Base-by-base conservation (phyloP, 2,797 vertebrate genomes). In the Coregonus suidteri region DNA sequence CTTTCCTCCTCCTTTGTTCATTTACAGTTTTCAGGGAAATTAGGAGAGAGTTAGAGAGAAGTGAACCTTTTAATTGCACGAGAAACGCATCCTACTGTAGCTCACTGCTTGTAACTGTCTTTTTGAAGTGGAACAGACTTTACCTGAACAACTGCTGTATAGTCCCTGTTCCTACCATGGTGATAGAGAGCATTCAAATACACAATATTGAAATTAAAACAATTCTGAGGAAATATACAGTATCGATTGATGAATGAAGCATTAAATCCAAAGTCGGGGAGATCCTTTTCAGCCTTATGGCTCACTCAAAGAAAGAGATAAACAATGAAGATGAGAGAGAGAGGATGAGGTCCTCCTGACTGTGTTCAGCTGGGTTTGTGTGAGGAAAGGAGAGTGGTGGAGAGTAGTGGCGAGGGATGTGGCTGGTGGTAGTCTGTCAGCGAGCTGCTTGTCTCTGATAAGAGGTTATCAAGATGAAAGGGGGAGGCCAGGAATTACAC, bases 1-100 rank as follows among this genome's bases (percentile, higher is more conserved):
- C 82, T 91, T 92, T 89, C 91, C 90, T 90, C 87, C 83, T 87
- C 88, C 86, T 91, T 92, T 91, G 89, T 92, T 88, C 91, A 88
- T 90, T 87, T 90, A 91, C 91, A 89, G 91, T 94, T 94, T 93
- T 92, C 92, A 93, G 91, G 91, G 90, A 94, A 93, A 94, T 92
- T 86, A 89, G 86, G 82, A 78, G 84, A 84, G 85, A 75, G 83
- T 88, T 89, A 84, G 56, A 71, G 70, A 84, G 54, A 86, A 82
- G 71, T 66, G 7, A 78, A 56, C 41, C 77, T 68, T 74, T 75
- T 80, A 54, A 72, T 71, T 66, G 65, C 35, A 84, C 70, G 69
- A 79, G 54, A 67, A 16, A 59, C 51, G 13, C 9, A 9, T 47
- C 41, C 41, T 47, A 47, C 9, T 13, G 41, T 47, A 11, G 41